Conservation (phyloP, 1,140 invertebrate genomes). For the Cherax quadricarinatus region DNA sequence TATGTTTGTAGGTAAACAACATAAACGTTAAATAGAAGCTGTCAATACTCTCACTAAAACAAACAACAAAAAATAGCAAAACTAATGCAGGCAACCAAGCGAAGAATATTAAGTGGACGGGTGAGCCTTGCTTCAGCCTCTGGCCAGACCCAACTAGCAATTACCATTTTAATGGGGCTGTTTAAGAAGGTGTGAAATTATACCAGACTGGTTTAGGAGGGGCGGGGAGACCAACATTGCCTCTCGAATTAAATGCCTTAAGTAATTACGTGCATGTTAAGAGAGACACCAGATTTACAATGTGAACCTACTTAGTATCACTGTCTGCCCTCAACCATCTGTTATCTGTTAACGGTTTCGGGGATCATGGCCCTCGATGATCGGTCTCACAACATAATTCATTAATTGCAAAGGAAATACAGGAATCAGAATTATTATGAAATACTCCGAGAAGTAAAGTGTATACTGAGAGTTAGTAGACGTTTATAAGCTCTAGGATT, state of each 20-base stretch:
- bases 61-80: neutral
- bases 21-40: too few species aligned
- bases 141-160: conserved; percentile 33
- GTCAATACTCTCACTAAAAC: neutral
- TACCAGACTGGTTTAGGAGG: conserved; percentile 35
- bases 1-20: neutral
- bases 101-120: conserved; percentile 10
- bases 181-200: conserved; percentile 56
- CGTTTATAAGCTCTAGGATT: too few species aligned
- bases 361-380: too few species aligned
- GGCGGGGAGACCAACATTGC: neutral
- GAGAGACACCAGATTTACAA: too few species aligned
- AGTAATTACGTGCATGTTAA: neutral
- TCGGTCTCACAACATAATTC: too few species aligned
- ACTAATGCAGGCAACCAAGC: neutral
- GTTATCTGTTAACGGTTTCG: too few species aligned
- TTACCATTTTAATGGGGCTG: conserved; percentile 52
- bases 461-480: too few species aligned
- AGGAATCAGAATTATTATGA: too few species aligned
- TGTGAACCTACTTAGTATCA: too few species aligned
- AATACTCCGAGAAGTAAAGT: too few species aligned
- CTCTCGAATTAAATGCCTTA: neutral
- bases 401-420: too few species aligned
- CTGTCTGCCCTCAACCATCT: too few species aligned
- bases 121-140: neutral